Evolutionary conservation across 2,797 vertebrate genomes (phyloP), one percentile per base, ranked within the genome.

Genomic region (Crypturellus tataupa): DNA sequence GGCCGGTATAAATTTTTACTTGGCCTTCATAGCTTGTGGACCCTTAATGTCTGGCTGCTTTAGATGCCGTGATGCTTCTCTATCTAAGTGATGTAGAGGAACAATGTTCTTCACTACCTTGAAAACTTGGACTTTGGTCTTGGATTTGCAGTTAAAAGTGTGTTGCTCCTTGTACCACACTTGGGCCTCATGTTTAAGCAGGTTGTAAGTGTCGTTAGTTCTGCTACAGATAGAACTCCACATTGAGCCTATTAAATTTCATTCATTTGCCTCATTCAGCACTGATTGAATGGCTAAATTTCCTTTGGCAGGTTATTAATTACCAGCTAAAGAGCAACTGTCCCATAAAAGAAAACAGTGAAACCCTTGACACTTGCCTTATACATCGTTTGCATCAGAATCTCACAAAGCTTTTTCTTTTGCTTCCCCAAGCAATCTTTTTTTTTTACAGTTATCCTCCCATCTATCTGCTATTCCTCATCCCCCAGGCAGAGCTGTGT

Each of bases 261-360:
- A 8, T 64, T 85, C 58, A 2, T 47, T 76, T 39, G 91, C 62
- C 56, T 81, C 62, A 16, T 82, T 93, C 81, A 71, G 60, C 77
- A 33, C 90, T 90, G 91, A 95, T 67, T 72, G 90, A 96, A 97
- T 82, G 89, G 75, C 96, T 90, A 58, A 91, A 81, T 97, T 95
- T 96, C 73, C 94, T 92, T 96, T 96, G 97, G 77, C 89, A 89
- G 71, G 62, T 95, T 96, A 95, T 97, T 97, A 97, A 96, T 97
- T 96, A 80, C 87, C 79, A 69, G 89, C 80, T 96, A 94, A 97
- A 95, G 92, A 97, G 95, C 89, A 95, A 80, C 89, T 96, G 80
- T 91, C 89, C 86, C 69, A 90, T 97, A 94, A 97, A 98, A 91
- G 51, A 65, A 68, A 72, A 21, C 40, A 42, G 91, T 89, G 82